These are phyloP conservation scores for Dynastes grantii DNA, from an alignment of 2,888 invertebrate genomes.

Conservation along the genomic window DNA sequence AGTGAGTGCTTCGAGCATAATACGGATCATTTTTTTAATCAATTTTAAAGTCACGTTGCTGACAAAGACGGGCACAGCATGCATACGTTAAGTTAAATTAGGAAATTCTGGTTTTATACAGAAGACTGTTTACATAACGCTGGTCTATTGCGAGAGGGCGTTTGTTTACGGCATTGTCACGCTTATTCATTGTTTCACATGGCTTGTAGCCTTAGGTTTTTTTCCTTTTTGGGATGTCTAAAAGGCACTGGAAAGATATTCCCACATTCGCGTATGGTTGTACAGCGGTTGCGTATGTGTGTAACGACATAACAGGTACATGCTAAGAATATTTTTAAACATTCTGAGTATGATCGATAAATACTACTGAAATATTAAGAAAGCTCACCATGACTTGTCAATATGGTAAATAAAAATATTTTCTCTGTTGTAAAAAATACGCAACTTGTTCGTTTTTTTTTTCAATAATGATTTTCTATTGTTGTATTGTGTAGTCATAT, in stretches of 20 bases:
- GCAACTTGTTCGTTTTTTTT: too few species aligned
- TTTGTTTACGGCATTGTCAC: constrained; percentile 37
- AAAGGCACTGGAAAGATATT: not conserved
- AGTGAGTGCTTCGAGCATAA: not conserved
- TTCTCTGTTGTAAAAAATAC: too few species aligned
- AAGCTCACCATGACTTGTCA: too few species aligned
- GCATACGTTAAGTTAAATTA: not conserved
- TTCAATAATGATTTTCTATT: too few species aligned
- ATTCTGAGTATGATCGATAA: too few species aligned
- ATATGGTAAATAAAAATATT: too few species aligned
- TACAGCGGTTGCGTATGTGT: not conserved
- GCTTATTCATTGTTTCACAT: constrained; percentile 39
- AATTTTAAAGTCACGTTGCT: not conserved
- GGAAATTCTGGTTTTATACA: constrained; percentile 18
- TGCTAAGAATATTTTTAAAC: too few species aligned
- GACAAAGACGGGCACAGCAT: not conserved
- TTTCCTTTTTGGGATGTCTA: not conserved
- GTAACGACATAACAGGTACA: not conserved
- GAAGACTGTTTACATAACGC: constrained; percentile 36
- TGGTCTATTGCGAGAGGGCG: constrained; percentile 33
- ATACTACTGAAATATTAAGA: too few species aligned
- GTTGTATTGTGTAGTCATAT: too few species aligned
- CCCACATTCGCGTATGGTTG: constrained; percentile 7
- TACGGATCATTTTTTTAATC: constrained; percentile 1
- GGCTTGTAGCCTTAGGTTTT: not conserved